Base-by-base conservation (phyloP, 2,888 invertebrate genomes). In the Cacoxenus indagator region DNA sequence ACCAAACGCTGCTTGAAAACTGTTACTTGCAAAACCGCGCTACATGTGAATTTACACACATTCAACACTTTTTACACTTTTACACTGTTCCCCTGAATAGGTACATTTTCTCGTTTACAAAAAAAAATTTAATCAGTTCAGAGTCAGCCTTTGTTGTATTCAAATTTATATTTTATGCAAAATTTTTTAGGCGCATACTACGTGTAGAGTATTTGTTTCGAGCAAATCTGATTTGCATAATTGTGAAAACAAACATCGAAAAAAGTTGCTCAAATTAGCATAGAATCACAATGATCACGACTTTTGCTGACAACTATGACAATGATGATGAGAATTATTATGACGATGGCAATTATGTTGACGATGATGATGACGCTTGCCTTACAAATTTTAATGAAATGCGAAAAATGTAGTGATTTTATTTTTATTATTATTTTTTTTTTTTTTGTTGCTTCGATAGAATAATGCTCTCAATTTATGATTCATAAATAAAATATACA, bases 191-290 rank as follows among this genome's bases (percentile, higher is more conserved):
- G 45, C n/a, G n/a, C 45, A n/a, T 43, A 43, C n/a, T 43, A n/a
- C n/a, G n/a, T n/a, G n/a, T n/a, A n/a, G n/a, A n/a, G n/a, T n/a
- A n/a, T n/a, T n/a, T n/a, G n/a, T n/a, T n/a, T n/a, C n/a, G n/a
- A n/a, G n/a, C n/a, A n/a, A n/a, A n/a, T n/a, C n/a, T 19, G 17
- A 62, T 62, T 62, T 62, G 22, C 61, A 62, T 62, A 62, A 62
- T 62, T 62, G 61, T 62, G 45, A 61, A 62, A 43, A 62, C 51
- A 51, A 29, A 57, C 43, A 62, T 45, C 24, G n/a, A 43, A 37
- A 17, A 31, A 61, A 43, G 24, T n/a, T 62, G 24, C 17, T 17
- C 24, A 62, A 62, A 62, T 62, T 62, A 62, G 61, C 61, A 62
- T 62, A 62, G 61, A 62, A 62, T 43, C 24, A 24, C 43, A 43